Evolutionary conservation across 2,888 invertebrate species (phyloP).

Genomic region (Sphecodes monilicornis): DNA sequence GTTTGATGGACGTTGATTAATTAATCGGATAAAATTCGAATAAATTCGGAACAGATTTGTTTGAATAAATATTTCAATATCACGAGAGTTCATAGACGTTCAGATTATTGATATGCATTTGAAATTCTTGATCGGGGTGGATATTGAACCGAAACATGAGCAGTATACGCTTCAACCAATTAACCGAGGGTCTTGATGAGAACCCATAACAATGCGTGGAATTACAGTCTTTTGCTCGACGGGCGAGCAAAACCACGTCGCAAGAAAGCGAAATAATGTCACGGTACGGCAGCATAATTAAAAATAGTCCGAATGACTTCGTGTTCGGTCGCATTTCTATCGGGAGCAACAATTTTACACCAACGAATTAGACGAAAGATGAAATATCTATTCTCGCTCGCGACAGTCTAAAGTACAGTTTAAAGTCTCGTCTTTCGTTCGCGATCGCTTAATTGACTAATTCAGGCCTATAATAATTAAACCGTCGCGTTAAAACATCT

Average conservation of each 20-base stretch:
- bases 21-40: too few relatives aligned
- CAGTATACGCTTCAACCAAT: background rate
- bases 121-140: background rate
- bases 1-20: too few relatives aligned
- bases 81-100: too few relatives aligned
- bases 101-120: background rate
- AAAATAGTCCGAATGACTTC: conserved; percentile 1
- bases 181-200: conserved; percentile 26
- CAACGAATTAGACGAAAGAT: background rate
- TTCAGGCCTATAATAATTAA: conserved; percentile 2
- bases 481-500: background rate
- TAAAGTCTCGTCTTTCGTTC: background rate
- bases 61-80: too few relatives aligned
- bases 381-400: background rate
- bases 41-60: too few relatives aligned
- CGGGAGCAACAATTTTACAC: background rate
- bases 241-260: background rate
- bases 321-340: background rate
- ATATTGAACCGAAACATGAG: conserved; percentile 6
- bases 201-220: conserved; percentile 16
- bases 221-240: background rate
- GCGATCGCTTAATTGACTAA: background rate
- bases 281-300: background rate
- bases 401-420: background rate
- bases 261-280: background rate